A percentile compares a stretch with the other conserved stretches of the same genome.
phyloP scores from a whole-genome alignment of 2,888 invertebrate genomes.

The Ophraella communa region DNA sequence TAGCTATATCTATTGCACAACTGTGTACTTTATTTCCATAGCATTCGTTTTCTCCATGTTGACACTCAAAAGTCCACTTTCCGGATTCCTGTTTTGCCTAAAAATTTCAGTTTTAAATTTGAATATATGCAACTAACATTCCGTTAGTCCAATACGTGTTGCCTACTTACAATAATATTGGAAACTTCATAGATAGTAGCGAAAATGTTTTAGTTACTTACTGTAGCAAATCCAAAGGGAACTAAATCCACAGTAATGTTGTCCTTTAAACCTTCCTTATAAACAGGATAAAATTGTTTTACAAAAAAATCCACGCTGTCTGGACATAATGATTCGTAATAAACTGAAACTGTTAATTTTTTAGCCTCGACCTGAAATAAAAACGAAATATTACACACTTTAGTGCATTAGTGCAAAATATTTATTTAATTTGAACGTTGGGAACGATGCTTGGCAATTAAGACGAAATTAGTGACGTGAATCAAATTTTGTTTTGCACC shows the following conservation, averaged over 20 bases:
- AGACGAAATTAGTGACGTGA: no score
- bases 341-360: constrained; percentile 28
- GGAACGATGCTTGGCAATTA: no score
- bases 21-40: constrained; percentile 63
- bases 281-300: constrained; percentile 31
- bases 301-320: constrained; percentile 27
- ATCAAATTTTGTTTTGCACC: no score
- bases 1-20: constrained; percentile 57
- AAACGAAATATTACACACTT: no score
- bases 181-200: no score
- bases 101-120: no score
- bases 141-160: no score
- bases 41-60: constrained; percentile 59
- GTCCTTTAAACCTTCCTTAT: constrained; percentile 20
- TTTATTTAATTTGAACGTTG: no score
- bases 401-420: no score
- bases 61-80: constrained; percentile 44
- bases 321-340: constrained; percentile 36
- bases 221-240: constrained; percentile 36
- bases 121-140: no score
- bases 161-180: no score
- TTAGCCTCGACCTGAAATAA: constrained; percentile 24
- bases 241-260: constrained; percentile 29
- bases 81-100: constrained; percentile 31
- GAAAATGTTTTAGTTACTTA: constrained; percentile 17